Base-by-base conservation (phyloP, 1,140 invertebrate genomes). In the Cydia pomonella region DNA sequence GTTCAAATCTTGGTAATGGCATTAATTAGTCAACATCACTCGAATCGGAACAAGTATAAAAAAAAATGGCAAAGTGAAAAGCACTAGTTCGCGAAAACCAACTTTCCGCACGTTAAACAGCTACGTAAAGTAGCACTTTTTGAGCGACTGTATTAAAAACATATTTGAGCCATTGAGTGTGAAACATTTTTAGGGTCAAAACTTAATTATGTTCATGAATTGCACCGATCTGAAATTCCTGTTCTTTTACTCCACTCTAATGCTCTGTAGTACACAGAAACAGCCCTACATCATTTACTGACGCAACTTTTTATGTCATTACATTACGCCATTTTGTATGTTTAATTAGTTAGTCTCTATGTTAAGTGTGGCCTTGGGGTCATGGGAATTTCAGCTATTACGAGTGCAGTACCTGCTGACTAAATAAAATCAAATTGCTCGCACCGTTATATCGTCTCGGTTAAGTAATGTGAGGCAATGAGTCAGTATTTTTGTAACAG, bases 291-390 rank as follows among this genome's bases (percentile, higher is more conserved):
- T n/a, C 7, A 7, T 18, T 53, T 53, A 18, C n/a, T 18, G 7
- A 53, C 50, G 5, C 4, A 5, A 18, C 50, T 18, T 53, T 53
- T 53, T 9, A 53, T 53, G 16, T 53, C 50, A 53, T 53, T 53
- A 53, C 50, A 53, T 53, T 53, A 18, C 50, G 5, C 50, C 50
- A 53, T 18, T 18, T 53, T 53, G 6, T 18, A n/a, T 53, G 16
- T 53, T 53, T 53, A 53, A 53, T 53, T 53, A 53, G 50, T 53
- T 53, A 53, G 50, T 53, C 50, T 53, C n/a, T 53, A 53, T 18
- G n/a, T 53, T 53, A 53, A 53, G n/a, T 27, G 63, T 66, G 63
- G 12, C 23, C 63, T 66, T 29, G 4, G 13, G 23, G 63, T 27
- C 63, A 66, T 27, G 23, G 7, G 63, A 66, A 25, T 10, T 25